Evolutionary conservation across 2,113 vertebrate genomes (phyloP).

Genomic region (Ia io): DNA sequence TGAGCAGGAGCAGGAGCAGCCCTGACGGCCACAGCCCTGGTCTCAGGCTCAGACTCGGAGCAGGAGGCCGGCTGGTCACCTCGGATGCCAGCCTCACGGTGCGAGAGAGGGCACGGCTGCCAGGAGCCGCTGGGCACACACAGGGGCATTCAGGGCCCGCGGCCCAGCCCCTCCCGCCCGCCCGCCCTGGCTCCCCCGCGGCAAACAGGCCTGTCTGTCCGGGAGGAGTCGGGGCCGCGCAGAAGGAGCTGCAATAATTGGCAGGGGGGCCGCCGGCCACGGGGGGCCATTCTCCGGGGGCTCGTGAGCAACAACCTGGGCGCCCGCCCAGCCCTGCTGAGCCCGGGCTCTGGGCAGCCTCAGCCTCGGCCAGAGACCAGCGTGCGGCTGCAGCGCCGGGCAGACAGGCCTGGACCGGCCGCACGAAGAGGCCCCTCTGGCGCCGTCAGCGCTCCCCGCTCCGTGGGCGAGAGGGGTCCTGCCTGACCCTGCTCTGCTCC

Average conservation of each 20-base stretch:
- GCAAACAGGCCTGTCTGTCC: constrained; percentile 60
- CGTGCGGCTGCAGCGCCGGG: constrained; percentile 2
- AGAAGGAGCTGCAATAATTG: constrained; percentile 73
- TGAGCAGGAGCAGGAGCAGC: neutral
- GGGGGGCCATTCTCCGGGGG: constrained; percentile 42
- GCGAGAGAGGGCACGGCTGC: neutral
- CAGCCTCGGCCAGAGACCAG: neutral
- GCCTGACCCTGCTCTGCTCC: neutral
- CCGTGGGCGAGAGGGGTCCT: neutral
- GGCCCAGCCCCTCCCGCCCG: neutral
- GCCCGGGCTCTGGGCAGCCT: constrained; percentile 11
- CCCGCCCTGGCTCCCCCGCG: neutral
- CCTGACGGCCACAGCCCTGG: neutral
- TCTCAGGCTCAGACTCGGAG: neutral
- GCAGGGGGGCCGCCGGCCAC: constrained; percentile 65
- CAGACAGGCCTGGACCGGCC: neutral
- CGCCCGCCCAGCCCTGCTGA: constrained; percentile 26
- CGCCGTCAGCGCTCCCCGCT: neutral
- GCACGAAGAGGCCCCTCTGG: neutral
- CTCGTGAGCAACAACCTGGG: constrained; percentile 9
- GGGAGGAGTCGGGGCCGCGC: neutral
- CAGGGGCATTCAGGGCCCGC: neutral
- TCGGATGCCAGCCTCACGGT: neutral
- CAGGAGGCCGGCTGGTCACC: neutral
- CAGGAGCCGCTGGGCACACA: constrained; percentile 34